Evolutionary conservation across 2,888 invertebrate genomes (phyloP), one percentile per base, ranked within the genome.

Genomic region (Agriopis marginaria): DNA sequence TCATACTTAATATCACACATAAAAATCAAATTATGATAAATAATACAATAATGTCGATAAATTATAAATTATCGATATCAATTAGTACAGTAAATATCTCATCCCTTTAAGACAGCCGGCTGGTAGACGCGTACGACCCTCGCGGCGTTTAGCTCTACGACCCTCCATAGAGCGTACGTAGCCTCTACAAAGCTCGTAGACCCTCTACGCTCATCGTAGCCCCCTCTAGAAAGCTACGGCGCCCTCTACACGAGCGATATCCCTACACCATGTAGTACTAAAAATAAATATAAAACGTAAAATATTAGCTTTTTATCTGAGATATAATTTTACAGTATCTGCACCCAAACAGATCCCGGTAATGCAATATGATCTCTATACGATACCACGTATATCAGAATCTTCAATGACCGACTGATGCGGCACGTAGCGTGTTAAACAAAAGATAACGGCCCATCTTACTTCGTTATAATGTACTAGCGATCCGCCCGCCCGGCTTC

Each of bases 51-150:
- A 7, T 32, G 11, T 12, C 10, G 32, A 32, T 32, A 23, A 11
- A 32, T 32, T n/a, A 54, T 12, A 12, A 12, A 39, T 23, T 58
- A 32, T 59, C 45, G 32, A 32, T 45, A 45, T 44, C 0, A 42
- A 40, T 50, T 39, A 61, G n/a, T 11, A 56, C 59, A 40, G 56
- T 45, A 54, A 62, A 17, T 12, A 45, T 7, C 64, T 7, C 72
- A 67, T 23, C 64, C 47, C 70, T 72, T 74, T 32, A 67, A 73
- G 71, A 69, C 68, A 64, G 68, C 71, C 53, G 17, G 32, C 62
- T 72, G 75, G 77, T 78, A 79, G 79, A 78, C 77, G 79, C 75
- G 79, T 82, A 81, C 80, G 78, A 66, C 73, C 72, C 73, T 68
- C 67, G 73, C 73, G 74, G 72, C 77, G 75, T 74, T 77, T 66